These are phyloP conservation scores for Stomatorhinus walkeri DNA, from an alignment of 2,797 vertebrate genomes.

Conservation along the genomic window DNA sequence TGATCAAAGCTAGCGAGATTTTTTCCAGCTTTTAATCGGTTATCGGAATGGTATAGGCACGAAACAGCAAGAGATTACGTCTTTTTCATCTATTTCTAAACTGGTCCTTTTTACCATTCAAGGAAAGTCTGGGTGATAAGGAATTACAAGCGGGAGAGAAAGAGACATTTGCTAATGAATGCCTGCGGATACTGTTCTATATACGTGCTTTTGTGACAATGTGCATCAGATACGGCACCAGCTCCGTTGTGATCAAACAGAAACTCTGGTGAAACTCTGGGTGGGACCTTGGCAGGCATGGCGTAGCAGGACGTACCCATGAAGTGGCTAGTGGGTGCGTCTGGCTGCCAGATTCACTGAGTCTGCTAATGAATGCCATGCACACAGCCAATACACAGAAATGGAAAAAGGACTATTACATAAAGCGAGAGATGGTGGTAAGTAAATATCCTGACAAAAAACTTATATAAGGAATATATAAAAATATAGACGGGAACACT, in stretches of 20 bases:
- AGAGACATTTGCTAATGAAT: conserved; percentile 4
- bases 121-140: not conserved
- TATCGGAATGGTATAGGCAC: not conserved
- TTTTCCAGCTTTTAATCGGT: conserved; percentile 13
- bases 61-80: not conserved
- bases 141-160: not conserved
- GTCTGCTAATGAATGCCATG: not conserved
- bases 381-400: not conserved
- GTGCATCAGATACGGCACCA: not conserved
- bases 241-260: not conserved
- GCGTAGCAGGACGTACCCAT: not conserved
- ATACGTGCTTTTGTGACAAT: not conserved
- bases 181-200: not conserved
- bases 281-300: not conserved
- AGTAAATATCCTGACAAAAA: not conserved
- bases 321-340: not conserved
- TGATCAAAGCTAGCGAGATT: conserved; percentile 14
- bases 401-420: not conserved
- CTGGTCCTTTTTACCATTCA: not conserved
- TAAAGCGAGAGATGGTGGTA: not conserved
- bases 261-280: not conserved
- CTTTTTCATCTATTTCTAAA: conserved; percentile 19
- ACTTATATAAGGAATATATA: not conserved
- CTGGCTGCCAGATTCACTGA: not conserved
- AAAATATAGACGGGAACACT: not conserved